These are phyloP conservation scores for Gambusia yucatana DNA, from an alignment of 2,797 vertebrate genomes.

Conservation along the genomic window DNA sequence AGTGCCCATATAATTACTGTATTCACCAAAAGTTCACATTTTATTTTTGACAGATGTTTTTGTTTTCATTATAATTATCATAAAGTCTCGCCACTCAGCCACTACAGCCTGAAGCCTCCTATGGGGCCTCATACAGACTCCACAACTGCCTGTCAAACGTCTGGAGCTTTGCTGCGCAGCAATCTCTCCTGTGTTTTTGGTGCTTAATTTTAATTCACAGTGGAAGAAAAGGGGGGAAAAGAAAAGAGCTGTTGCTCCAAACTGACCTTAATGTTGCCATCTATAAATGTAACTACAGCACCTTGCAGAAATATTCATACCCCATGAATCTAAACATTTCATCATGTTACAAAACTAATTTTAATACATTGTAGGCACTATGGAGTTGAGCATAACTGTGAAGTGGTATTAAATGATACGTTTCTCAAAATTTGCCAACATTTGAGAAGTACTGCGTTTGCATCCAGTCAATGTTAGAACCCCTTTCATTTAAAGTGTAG, in stretches of 20 bases:
- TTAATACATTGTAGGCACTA: neutral
- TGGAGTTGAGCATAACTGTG: neutral
- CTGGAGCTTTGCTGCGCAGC: slow-evolving; percentile 2
- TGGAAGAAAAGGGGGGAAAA: neutral
- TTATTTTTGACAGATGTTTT: neutral
- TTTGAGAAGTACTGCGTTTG: neutral
- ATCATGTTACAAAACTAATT: too few relatives aligned
- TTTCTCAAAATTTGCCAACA: neutral
- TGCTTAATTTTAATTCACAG: neutral
- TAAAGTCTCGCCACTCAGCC: neutral
- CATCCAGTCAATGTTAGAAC: neutral
- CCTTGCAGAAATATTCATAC: neutral
- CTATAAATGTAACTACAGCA: neutral
- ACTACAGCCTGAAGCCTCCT: neutral
- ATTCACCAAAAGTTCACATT: neutral
- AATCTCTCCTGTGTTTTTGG: neutral
- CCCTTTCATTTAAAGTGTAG: neutral
- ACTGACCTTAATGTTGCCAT: neutral
- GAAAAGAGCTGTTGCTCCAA: neutral
- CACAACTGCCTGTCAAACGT: neutral
- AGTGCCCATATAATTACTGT: neutral
- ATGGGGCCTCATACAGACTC: neutral
- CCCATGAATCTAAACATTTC: neutral
- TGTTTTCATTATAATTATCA: neutral
- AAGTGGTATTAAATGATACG: neutral